A percentile compares a stretch with the other conserved stretches of the same genome.
These are phyloP conservation scores for Connochaetes taurinus DNA, from an alignment of 2,113 vertebrate species.

Conservation along the genomic window DNA sequence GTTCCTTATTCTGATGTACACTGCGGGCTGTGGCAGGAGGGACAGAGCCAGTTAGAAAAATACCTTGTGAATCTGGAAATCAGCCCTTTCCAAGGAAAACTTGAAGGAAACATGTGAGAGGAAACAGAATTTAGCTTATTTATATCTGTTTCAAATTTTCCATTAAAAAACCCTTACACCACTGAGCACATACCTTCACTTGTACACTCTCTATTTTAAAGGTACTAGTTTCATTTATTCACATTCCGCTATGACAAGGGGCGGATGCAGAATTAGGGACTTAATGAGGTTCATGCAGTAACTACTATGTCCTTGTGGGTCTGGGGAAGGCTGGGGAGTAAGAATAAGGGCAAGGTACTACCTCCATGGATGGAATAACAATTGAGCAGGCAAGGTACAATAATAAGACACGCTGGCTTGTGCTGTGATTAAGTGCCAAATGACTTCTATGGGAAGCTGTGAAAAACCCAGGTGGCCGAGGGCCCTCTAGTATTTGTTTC, in stretches of 20 bases:
- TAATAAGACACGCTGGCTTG: neutral
- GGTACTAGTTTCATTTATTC: neutral
- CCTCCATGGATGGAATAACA: neutral
- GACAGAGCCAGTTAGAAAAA: neutral
- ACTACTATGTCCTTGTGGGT: neutral
- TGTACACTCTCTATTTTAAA: no score
- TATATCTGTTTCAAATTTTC: neutral
- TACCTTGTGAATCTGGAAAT: neutral
- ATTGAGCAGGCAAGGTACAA: neutral
- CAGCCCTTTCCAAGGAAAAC: neutral
- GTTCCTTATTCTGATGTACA: constrained; percentile 83
- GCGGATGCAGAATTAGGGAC: neutral
- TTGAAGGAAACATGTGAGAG: neutral
- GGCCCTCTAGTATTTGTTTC: neutral
- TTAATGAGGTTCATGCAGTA: neutral
- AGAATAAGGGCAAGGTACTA: neutral
- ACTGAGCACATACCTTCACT: neutral
- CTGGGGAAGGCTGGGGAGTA: neutral
- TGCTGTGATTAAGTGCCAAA: neutral
- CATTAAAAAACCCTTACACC: neutral
- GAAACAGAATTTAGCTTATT: neutral
- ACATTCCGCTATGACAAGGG: neutral
- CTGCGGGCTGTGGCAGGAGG: constrained; percentile 76
- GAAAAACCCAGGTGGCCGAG: neutral
- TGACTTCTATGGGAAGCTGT: neutral